Evolutionary conservation across 2,888 invertebrate genomes (phyloP), one percentile per base, ranked within the genome.

Genomic region (Shargacucullia verbasci): DNA sequence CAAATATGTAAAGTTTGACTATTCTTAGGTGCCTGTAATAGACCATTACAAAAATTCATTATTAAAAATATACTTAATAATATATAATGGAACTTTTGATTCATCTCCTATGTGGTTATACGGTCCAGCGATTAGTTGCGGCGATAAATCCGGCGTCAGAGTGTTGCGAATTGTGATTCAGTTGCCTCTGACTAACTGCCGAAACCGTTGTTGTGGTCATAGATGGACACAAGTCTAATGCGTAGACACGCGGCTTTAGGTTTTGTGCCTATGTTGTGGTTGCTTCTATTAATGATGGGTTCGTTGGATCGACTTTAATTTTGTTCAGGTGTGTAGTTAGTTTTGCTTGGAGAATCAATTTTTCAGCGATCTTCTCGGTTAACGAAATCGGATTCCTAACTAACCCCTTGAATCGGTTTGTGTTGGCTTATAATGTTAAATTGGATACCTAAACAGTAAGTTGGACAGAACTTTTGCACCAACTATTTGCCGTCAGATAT

Each of bases 111-210:
- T 8, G 29, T 20, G 52, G 41, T 27, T 56, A 50, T 65, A 63
- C 64, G 57, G 65, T 49, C 74, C 50, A 62, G 46, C 69, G 70
- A 79, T 78, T 78, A 76, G 77, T 66, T 62, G 58, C 50, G 56
- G 60, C 59, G 61, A 79, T 82, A 75, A 84, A 84, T 82, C 70
- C 60, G 47, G 60, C 48, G 70, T 67, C 67, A 70, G 59, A 75
- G 73, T 73, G 73, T 71, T 72, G 73, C 64, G 73, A 76, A 76
- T 81, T 75, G 73, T 77, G 74, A 82, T 78, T 78, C 79, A 73
- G 76, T 72, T 73, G 52, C 61, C 63, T 57, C 66, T 79, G 78
- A 76, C 75, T 79, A 71, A 73, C 71, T 77, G 62, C 40, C 38
- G 58, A 63, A 66, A 59, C 58, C 58, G 59, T 62, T 66, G 73